These are phyloP conservation scores for Parnassius mnemosyne DNA, from an alignment of 2,888 invertebrate genomes.

Conservation along the genomic window DNA sequence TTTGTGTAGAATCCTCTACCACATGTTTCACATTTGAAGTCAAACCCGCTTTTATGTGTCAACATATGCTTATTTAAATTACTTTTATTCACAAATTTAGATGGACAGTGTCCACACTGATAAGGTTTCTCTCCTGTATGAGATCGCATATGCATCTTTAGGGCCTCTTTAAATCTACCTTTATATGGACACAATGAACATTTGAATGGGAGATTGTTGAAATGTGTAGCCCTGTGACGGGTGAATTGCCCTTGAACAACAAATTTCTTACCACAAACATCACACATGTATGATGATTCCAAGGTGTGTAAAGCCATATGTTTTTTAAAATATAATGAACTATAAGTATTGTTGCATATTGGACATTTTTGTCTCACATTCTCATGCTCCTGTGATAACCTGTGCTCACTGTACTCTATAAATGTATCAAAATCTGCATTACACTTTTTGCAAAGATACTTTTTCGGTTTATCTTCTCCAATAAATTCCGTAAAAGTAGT, in stretches of 20 bases:
- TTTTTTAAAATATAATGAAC: constrained; percentile 52
- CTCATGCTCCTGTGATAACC: constrained; percentile 56
- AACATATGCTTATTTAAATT: constrained; percentile 65
- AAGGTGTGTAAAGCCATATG: constrained; percentile 54
- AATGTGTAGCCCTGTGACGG: constrained; percentile 64
- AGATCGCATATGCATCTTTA: constrained; percentile 69
- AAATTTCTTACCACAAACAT: constrained; percentile 68
- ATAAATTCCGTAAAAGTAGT: no score
- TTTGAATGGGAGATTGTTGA: constrained; percentile 58
- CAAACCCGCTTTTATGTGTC: constrained; percentile 54
- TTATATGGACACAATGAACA: constrained; percentile 65
- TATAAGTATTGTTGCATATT: constrained; percentile 58
- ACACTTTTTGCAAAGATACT: constrained; percentile 54
- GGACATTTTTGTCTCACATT: constrained; percentile 52
- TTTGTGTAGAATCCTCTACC: constrained; percentile 61
- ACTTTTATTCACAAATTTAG: constrained; percentile 63
- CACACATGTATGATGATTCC: constrained; percentile 55
- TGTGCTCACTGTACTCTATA: constrained; percentile 56
- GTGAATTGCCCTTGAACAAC: constrained; percentile 51
- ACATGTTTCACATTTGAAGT: constrained; percentile 63
- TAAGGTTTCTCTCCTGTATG: constrained; percentile 72
- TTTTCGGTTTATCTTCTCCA: constrained; percentile 21
- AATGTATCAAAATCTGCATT: constrained; percentile 51
- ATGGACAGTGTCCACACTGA: constrained; percentile 61
- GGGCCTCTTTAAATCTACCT: constrained; percentile 60